Evolutionary conservation across 2,888 invertebrate species (phyloP).

Genomic region (Xestia xanthographa): DNA sequence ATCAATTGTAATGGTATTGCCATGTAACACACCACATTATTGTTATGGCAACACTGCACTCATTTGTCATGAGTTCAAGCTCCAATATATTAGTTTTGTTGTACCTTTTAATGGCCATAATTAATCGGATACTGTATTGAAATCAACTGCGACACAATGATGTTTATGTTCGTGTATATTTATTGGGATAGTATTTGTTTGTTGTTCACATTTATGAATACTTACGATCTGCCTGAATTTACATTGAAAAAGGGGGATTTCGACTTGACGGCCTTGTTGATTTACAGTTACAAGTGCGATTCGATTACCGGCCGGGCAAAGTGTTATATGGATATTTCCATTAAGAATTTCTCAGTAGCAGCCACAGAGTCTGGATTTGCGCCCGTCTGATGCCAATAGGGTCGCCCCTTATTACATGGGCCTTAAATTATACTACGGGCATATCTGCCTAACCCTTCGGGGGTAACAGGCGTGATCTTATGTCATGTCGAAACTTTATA

Average conservation of each 20-base stretch:
- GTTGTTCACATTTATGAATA: not conserved
- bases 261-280: not conserved
- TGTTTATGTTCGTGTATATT: slow-evolving; percentile 1
- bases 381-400: not conserved
- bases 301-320: not conserved
- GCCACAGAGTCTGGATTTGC: not conserved
- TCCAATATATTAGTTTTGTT: slow-evolving; percentile 39
- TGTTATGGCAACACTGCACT: slow-evolving; percentile 36
- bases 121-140: slow-evolving; percentile 38
- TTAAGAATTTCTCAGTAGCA: not conserved
- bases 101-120: slow-evolving; percentile 32
- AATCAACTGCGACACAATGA: slow-evolving; percentile 16
- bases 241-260: not conserved
- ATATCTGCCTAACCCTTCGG: not conserved
- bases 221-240: not conserved
- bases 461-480: not conserved
- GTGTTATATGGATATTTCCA: not conserved
- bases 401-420: not conserved
- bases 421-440: not conserved
- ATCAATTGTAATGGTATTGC: slow-evolving; percentile 43
- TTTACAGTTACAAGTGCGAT: not conserved
- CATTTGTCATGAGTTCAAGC: slow-evolving; percentile 35
- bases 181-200: slow-evolving; percentile 8
- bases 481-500: not conserved
- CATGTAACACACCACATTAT: slow-evolving; percentile 39